Evolutionary conservation across 2,888 invertebrate genomes (phyloP), one percentile per base, ranked within the genome.

Genomic region (Flabesymbios commensalis): DNA sequence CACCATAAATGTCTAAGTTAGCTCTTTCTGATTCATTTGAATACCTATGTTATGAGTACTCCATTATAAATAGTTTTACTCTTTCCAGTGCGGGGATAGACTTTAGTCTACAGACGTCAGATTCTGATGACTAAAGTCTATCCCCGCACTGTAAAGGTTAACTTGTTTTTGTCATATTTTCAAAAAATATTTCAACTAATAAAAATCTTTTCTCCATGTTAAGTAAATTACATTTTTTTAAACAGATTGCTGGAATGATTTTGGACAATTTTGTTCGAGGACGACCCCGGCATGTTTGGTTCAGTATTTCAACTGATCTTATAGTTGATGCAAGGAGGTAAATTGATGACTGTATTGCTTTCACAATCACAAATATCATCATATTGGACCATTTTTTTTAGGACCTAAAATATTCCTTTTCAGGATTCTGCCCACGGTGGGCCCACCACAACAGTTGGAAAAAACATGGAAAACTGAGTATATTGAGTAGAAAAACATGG

Each of bases 321-420:
- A 76, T 79, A 54, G 77, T 79, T 1, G 81, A 81, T 69, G 74
- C 80, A 3, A 71, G 72, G 58, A 74, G 78, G 79, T 79, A 59
- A 59, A 61, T 1, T 48, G 4, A 49, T 7, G 52, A n/a, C n/a
- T n/a, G n/a, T n/a, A n/a, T n/a, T n/a, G n/a, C n/a, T n/a, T n/a
- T n/a, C n/a, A n/a, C n/a, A n/a, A n/a, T n/a, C n/a, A n/a, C n/a
- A n/a, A n/a, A n/a, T n/a, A n/a, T n/a, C n/a, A n/a, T n/a, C n/a
- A n/a, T n/a, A n/a, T n/a, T n/a, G n/a, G n/a, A n/a, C n/a, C n/a
- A n/a, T n/a, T n/a, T n/a, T n/a, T n/a, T n/a, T n/a, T n/a, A n/a
- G n/a, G n/a, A n/a, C n/a, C n/a, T n/a, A n/a, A n/a, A n/a, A n/a
- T n/a, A n/a, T n/a, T n/a, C n/a, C n/a, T n/a, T n/a, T n/a, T n/a